These are phyloP conservation scores for Esox lucius DNA, from an alignment of 2,797 vertebrate genomes.

Conservation along the genomic window DNA sequence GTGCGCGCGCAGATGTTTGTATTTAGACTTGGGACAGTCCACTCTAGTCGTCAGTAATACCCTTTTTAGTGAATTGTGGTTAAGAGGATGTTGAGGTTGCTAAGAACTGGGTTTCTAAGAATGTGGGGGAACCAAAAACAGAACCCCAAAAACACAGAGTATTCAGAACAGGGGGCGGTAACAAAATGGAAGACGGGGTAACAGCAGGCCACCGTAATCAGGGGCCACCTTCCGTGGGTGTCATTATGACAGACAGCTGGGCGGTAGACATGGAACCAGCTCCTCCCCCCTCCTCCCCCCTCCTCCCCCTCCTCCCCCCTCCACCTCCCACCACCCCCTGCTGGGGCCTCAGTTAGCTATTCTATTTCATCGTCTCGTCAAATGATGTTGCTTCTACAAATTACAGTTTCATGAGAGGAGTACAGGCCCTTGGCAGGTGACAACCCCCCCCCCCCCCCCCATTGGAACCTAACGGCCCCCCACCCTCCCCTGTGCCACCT, in stretches of 20 bases:
- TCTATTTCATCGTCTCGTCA: slow-evolving; percentile 72
- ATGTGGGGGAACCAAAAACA: too few species aligned
- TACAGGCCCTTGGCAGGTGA: slow-evolving; percentile 54
- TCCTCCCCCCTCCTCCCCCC: slow-evolving; percentile 58
- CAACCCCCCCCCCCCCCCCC: slow-evolving; percentile 56
- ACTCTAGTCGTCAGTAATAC: neutral
- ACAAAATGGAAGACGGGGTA: slow-evolving; percentile 5
- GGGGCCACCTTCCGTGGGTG: slow-evolving; percentile 56
- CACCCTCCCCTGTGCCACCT: slow-evolving; percentile 3
- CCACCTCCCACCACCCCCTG: slow-evolving; percentile 50
- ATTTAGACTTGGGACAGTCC: slow-evolving; percentile 42
- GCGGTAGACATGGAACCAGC: slow-evolving; percentile 59
- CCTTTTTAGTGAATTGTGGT: neutral
- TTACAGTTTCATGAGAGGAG: slow-evolving; percentile 41
- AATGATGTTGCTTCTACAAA: slow-evolving; percentile 52
- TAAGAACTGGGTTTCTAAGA: neutral
- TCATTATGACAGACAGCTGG: slow-evolving; percentile 77
- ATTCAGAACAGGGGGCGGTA: neutral
- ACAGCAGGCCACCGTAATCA: slow-evolving; percentile 55
- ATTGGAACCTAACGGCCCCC: neutral
- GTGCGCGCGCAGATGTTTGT: slow-evolving; percentile 59
- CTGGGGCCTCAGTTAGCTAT: slow-evolving; percentile 76
- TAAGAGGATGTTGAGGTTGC: neutral
- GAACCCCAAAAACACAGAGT: neutral
- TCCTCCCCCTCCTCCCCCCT: slow-evolving; percentile 57